Conservation (phyloP, 1,140 invertebrate genomes). For the Thereuonema tuberculata region DNA sequence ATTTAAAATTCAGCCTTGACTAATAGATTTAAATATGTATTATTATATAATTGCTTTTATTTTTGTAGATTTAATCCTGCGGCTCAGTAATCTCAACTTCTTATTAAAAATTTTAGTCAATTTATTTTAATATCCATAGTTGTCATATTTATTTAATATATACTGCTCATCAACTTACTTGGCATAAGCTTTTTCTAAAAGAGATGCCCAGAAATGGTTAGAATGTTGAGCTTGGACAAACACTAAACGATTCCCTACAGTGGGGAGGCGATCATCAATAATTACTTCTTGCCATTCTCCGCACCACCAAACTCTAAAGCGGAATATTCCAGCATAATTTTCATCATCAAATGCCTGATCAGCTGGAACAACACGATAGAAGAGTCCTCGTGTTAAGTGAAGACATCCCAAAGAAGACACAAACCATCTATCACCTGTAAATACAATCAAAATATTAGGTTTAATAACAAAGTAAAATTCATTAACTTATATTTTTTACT, state of each 20-base stretch:
- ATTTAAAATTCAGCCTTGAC: too few relatives aligned
- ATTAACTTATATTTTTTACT: slow-evolving; percentile 18
- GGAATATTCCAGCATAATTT: slow-evolving; percentile 62
- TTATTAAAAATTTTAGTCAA: too few relatives aligned
- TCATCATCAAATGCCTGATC: slow-evolving; percentile 67
- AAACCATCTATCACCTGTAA: slow-evolving; percentile 76
- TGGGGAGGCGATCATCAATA: slow-evolving; percentile 89
- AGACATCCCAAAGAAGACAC: slow-evolving; percentile 75
- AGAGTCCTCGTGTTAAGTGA: slow-evolving; percentile 71
- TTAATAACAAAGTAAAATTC: too few relatives aligned
- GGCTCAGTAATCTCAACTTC: too few relatives aligned
- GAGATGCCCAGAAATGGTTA: slow-evolving; percentile 86
- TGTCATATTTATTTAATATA: too few relatives aligned
- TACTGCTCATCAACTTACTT: slow-evolving; percentile 54
- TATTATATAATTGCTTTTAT: too few relatives aligned
- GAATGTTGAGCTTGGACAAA: slow-evolving; percentile 79
- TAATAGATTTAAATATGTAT: too few relatives aligned
- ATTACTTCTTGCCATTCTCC: slow-evolving; percentile 86
- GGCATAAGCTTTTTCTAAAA: slow-evolving; percentile 96
- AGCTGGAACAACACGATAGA: slow-evolving; percentile 86
- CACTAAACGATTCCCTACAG: slow-evolving; percentile 75
- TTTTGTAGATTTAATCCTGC: too few relatives aligned
- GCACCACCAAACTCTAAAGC: slow-evolving; percentile 91
- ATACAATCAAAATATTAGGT: slow-evolving; percentile 13
- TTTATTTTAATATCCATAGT: too few relatives aligned